A percentile compares a stretch with the other conserved stretches of the same genome.
Evolutionary conservation across 2,888 invertebrate species (phyloP).

Genomic region (Boloria selene): DNA sequence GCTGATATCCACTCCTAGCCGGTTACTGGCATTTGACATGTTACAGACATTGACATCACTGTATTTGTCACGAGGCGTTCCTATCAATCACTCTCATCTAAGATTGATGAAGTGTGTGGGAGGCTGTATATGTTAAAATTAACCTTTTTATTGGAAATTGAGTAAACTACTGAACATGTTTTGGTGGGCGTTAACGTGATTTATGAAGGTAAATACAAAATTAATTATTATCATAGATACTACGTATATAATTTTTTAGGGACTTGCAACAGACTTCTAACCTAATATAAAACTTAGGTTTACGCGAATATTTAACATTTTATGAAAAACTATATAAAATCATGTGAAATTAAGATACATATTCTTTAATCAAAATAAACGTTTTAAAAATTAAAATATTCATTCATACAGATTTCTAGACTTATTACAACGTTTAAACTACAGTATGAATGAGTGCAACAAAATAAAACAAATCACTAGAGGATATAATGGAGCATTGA

Average conservation of each 20-base stretch:
- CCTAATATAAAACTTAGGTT: no score
- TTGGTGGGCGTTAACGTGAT: not conserved
- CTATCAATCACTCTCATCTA: conserved; percentile 28
- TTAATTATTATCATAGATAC: not conserved
- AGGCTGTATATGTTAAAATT: conserved; percentile 11
- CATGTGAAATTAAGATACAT: no score
- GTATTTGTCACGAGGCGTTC: conserved; percentile 14
- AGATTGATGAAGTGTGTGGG: conserved; percentile 7
- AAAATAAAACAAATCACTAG: conserved; percentile 20
- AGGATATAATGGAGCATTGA: conserved; percentile 28
- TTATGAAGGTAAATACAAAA: not conserved
- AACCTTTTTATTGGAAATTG: conserved; percentile 1
- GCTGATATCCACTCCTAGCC: no score
- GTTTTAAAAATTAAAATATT: no score
- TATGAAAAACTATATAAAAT: no score
- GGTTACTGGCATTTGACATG: conserved; percentile 8
- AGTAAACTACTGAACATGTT: not conserved
- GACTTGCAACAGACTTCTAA: no score
- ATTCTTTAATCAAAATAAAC: no score
- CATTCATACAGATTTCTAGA: no score
- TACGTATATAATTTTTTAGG: no score
- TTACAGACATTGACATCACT: conserved; percentile 11
- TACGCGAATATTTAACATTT: no score
- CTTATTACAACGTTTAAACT: not conserved
- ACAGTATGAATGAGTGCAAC: not conserved